phyloP scores from a whole-genome alignment of 2,888 invertebrate species.

The Beris morrisii region DNA sequence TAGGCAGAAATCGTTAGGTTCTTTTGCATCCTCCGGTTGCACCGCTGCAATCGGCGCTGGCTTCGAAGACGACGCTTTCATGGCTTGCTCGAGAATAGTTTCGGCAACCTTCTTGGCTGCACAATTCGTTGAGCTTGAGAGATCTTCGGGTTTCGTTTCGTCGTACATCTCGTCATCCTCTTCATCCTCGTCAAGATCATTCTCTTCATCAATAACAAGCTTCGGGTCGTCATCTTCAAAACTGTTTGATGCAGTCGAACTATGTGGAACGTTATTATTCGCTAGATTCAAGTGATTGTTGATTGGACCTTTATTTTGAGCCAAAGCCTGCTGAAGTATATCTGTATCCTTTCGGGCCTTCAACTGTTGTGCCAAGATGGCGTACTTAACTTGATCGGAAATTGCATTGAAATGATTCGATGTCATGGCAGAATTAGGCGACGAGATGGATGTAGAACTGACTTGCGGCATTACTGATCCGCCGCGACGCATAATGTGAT shows the following conservation, averaged over 20 bases:
- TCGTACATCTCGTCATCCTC: constrained; percentile 42
- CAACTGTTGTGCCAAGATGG: constrained; percentile 76
- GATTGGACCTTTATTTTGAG: constrained; percentile 43
- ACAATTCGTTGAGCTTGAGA: constrained; percentile 54
- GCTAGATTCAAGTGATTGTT: constrained; percentile 36
- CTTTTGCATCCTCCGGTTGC: constrained; percentile 39
- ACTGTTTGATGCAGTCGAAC: constrained; percentile 52
- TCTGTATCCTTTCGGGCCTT: constrained; percentile 61
- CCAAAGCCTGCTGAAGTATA: constrained; percentile 52
- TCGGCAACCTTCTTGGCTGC: constrained; percentile 62
- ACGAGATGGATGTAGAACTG: constrained; percentile 40
- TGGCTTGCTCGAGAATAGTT: constrained; percentile 61
- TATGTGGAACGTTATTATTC: constrained; percentile 23
- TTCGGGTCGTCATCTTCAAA: constrained; percentile 62
- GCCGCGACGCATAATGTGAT: constrained; percentile 55
- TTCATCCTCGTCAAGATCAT: constrained; percentile 45
- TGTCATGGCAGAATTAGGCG: constrained; percentile 42
- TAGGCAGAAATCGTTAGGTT: constrained; percentile 60
- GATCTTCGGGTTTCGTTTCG: constrained; percentile 42
- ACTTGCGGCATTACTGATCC: constrained; percentile 41
- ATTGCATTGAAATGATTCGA: constrained; percentile 56
- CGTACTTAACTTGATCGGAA: constrained; percentile 72
- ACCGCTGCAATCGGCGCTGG: neutral
- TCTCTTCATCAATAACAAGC: constrained; percentile 55
- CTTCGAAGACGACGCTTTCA: constrained; percentile 48